Evolutionary conservation across 2,888 invertebrate genomes (phyloP), one percentile per base, ranked within the genome.

Genomic region (Fragum sueziense): DNA sequence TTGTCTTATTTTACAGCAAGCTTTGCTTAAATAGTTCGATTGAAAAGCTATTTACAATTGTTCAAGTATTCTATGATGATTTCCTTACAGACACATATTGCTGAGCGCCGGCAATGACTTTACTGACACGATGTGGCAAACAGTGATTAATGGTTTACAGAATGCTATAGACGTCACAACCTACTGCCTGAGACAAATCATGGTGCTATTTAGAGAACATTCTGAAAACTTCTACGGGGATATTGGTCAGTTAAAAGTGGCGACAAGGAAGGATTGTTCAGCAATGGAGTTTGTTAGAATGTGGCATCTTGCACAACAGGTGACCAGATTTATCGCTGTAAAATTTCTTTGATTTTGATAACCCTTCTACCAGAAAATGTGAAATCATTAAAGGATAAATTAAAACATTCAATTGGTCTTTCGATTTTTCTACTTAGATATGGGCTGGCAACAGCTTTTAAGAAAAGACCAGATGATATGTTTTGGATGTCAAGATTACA

Each of bases 191-290:
- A 96, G 97, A 84, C 97, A 97, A 93, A 94, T 99, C 52, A 97
- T 97, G 76, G 95, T 96, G 89, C 97, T 97, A 51, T 99, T 98
- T 92, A 96, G 97, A 89, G 96, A 96, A 88, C 96, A 97, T 91
- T 98, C 98, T 0, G 97, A 97, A 89, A 98, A 97, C 91, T 98
- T 98, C 93, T 98, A 98, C 92, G 98, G 98, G 0, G 98, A 98
- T 93, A 90, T 93, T 59, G 94, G 94, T 0, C 97, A 97, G 85
- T 97, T 98, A 0, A 98, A 98, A 94, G 98, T 98, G 9, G 98
- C 98, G 0, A 97, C 98, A 0, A 94, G 98, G 65, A 95, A 96
- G 78, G 98, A 98, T 92, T 97, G 97, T 90, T 96, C 97, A 0
- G 94, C 96, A 17, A 96, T 96, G 83, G 97, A 98, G 91, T 96